phyloP scores from a whole-genome alignment of 2,797 vertebrate genomes.

The Brachymystax lenok region DNA sequence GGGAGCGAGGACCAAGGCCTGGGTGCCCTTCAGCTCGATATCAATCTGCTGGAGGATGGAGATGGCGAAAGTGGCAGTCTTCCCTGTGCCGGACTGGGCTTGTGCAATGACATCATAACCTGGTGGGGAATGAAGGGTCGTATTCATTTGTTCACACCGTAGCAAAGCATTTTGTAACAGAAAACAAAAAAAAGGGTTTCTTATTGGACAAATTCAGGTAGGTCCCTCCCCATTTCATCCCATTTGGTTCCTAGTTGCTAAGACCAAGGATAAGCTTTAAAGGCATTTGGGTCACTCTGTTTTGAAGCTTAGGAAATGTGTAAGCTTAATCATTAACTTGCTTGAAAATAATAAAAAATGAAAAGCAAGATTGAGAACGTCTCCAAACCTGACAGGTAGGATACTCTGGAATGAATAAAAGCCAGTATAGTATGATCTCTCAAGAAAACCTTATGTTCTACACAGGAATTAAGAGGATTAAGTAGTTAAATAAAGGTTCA shows the following conservation, averaged over 20 bases:
- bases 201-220: neutral
- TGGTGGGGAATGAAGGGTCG: conserved; percentile 12
- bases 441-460: no score
- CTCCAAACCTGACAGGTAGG: no score
- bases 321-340: no score
- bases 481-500: no score
- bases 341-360: no score
- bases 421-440: no score
- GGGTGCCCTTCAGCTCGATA: conserved; percentile 73
- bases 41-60: conserved; percentile 77
- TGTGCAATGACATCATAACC: conserved; percentile 80
- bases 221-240: neutral
- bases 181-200: neutral
- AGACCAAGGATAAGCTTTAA: neutral
- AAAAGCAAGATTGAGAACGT: no score
- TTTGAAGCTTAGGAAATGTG: no score
- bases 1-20: conserved; percentile 76
- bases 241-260: neutral
- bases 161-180: neutral
- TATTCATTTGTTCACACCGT: neutral
- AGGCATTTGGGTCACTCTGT: no score
- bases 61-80: conserved; percentile 78
- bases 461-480: no score
- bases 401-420: no score
- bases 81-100: conserved; percentile 79